phyloP scores from a whole-genome alignment of 2,888 invertebrate species.

The Erebia aethiops region DNA sequence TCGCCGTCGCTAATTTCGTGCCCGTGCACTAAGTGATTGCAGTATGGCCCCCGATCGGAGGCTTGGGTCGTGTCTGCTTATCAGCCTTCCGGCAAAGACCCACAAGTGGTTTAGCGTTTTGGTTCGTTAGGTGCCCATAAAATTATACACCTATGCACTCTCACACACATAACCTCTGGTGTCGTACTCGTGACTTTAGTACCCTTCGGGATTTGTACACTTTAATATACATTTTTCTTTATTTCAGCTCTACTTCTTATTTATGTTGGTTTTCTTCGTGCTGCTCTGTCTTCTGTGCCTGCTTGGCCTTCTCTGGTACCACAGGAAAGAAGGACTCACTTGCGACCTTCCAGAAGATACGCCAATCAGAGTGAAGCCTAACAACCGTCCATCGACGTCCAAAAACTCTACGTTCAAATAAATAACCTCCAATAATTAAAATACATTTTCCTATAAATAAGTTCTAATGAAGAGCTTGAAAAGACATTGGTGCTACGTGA shows the following conservation, averaged over 20 bases:
- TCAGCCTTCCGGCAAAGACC: no score
- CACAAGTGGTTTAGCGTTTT: no score
- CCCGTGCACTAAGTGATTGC: no score
- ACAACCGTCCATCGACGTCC: constrained; percentile 21
- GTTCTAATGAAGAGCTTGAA: no score
- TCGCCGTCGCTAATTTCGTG: no score
- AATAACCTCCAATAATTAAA: not conserved
- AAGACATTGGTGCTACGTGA: constrained; percentile 11
- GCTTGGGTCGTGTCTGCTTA: no score
- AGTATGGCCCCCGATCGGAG: no score
- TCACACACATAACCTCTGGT: no score
- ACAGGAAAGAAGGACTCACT: constrained; percentile 46
- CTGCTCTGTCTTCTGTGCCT: constrained; percentile 60
- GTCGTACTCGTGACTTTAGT: no score
- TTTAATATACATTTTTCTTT: not conserved
- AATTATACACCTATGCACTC: no score
- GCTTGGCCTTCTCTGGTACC: constrained; percentile 55
- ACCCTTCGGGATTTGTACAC: no score
- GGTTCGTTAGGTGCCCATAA: no score
- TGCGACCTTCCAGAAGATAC: constrained; percentile 56
- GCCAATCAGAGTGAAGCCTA: constrained; percentile 45
- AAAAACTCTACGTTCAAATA: constrained; percentile 7
- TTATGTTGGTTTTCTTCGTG: constrained; percentile 66
- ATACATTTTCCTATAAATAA: not conserved
- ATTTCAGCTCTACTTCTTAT: constrained; percentile 65